Evolutionary conservation across 1,140 invertebrate species (phyloP).

Genomic region (Stenopsyche tienmushanensis): DNA sequence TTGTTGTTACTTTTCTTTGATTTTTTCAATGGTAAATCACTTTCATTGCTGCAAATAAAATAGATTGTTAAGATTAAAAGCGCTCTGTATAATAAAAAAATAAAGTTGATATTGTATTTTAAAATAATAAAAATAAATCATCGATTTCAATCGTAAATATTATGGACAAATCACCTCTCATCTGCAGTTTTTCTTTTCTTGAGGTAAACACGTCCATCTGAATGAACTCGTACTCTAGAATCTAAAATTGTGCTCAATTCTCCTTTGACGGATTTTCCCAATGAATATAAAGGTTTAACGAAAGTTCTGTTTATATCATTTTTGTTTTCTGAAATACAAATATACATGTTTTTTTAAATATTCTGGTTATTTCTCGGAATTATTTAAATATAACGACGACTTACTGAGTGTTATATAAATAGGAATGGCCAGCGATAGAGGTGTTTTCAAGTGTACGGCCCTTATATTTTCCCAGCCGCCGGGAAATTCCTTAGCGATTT

Average conservation of each 20-base stretch:
- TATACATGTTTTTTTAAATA: neutral
- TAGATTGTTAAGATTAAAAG: neutral
- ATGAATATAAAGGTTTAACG: slow-evolving; percentile 41
- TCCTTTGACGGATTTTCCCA: slow-evolving; percentile 51
- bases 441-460: slow-evolving; percentile 58
- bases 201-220: slow-evolving; percentile 56
- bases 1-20: neutral
- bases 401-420: slow-evolving; percentile 65
- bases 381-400: slow-evolving; percentile 45
- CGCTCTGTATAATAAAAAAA: neutral
- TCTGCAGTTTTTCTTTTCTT: slow-evolving; percentile 43
- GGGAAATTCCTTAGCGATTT: slow-evolving; percentile 59
- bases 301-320: slow-evolving; percentile 48
- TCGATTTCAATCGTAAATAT: too few relatives aligned
- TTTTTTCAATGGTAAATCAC: slow-evolving; percentile 3
- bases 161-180: too few relatives aligned
- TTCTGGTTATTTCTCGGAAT: too few relatives aligned
- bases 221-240: slow-evolving; percentile 54
- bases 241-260: slow-evolving; percentile 59
- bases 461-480: slow-evolving; percentile 66
- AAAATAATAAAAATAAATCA: slow-evolving; percentile 18
- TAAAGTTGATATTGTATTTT: neutral
- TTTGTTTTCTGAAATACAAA: slow-evolving; percentile 48
- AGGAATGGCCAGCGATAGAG: slow-evolving; percentile 57
- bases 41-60: neutral